Evolutionary conservation across 2,888 invertebrate species (phyloP), one percentile per base, ranked within the genome.

Genomic region (Stegana nigrithorax): DNA sequence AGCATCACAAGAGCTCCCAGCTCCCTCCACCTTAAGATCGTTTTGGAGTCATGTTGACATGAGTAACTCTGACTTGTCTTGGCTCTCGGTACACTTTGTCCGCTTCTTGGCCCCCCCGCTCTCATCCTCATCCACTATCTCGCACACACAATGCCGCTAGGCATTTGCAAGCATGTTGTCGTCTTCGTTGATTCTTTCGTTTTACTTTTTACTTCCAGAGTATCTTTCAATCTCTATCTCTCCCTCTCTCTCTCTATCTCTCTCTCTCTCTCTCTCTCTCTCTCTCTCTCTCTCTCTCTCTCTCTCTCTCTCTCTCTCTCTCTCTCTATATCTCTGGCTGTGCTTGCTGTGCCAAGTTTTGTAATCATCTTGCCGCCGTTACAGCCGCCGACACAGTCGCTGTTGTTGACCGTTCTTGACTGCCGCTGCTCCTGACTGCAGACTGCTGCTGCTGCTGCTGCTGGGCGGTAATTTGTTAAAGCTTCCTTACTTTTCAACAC

Each of bases 401-500:
- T 21, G 55, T 32, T 4, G 32, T 29, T 55, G 55, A 12, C 27
- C 27, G 26, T n/a, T 27, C 3, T 7, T 27, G 29, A 44, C 29
- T 6, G 19, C 29, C n/a, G 47, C 19, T 51, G 60, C 36, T 10
- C 23, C n/a, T n/a, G n/a, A n/a, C n/a, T n/a, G n/a, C n/a, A n/a
- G n/a, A n/a, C 36, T 50, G 59, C 56, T 10, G n/a, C 62, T 19
- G 32, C 8, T 44, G 57, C 36, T 58, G 70, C 68, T 65, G 69
- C 75, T 79, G 81, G 81, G 81, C 82, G 81, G 81, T 80, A 83
- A 82, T 82, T 82, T 80, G 81, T 82, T 81, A 81, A 81, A 77
- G 81, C 83, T 82, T 83, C 83, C 80, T 81, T 81, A 82, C 83
- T 82, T 83, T 82, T 83, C 82, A 82, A 82, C 82, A 82, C 82